Base-by-base conservation (phyloP, 2,113 vertebrate species). In the Hydrolagus affinis region DNA sequence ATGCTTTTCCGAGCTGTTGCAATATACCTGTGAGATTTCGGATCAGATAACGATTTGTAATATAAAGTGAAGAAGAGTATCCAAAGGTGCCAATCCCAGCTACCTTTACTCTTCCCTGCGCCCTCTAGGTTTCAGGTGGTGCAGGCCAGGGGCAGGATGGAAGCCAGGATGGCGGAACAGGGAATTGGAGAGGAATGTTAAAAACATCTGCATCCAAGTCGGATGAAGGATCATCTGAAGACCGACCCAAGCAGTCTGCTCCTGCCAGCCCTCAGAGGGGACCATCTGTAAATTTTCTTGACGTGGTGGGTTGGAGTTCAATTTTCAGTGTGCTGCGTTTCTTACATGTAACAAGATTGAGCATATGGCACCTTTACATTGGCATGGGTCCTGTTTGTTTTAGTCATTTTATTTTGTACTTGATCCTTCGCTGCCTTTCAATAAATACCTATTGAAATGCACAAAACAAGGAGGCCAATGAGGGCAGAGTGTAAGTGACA, bases 101-200 rank as follows among this genome's bases (percentile, higher is more conserved):
- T 68, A 28, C 19, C 64, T 30, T 21, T 57, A 75, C 19, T 14
- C 28, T 60, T 28, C 57, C 25, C 21, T 4, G 8, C 2, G 11
- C 25, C 14, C 4, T 19, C 62, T 89, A 94, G 94, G 88, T 88
- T 68, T 83, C 87, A 25, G 3, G 91, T 87, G 85, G 86, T 72
- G 30, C 87, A 86, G 86, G 85, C 72, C 66, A 85, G 0, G 88
- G 92, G 88, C 78, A 66, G 25, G 96, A 96, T 86, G 78, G 72
- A 0, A 89, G 94, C 76, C 95, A 94, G 87, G 98, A 98, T 85
- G 71, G 94, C 11, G 92, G 94, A 85, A 96, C 93, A 0, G 96
- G 97, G 72, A 94, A 70, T 91, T 99, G 98, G 98, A 95, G 98
- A 91, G 96, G 97, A 88, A 97, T 98, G 97, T 88, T 99, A 88